These are phyloP conservation scores for Dolichotis patagonum DNA, from an alignment of 2,113 vertebrate genomes.

Conservation along the genomic window DNA sequence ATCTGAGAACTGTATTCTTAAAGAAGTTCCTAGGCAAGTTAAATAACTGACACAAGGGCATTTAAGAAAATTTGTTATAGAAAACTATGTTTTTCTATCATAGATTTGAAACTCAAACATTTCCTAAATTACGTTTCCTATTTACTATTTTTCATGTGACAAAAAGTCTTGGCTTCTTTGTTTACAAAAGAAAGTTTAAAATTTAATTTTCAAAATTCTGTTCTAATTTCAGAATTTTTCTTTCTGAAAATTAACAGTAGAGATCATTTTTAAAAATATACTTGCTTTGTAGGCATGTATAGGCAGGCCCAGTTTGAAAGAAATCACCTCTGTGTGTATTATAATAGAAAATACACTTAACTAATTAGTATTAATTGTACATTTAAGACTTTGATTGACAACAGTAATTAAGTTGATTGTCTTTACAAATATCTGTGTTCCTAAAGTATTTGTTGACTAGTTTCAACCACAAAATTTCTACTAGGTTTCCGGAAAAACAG, in stretches of 20 bases:
- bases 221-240: constrained; percentile 24
- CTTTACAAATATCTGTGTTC: constrained; percentile 20
- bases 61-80: constrained; percentile 25
- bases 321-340: neutral
- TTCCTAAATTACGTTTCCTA: constrained; percentile 18
- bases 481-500: neutral
- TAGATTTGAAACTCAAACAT: neutral
- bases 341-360: neutral
- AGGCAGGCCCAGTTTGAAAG: neutral
- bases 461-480: constrained; percentile 29
- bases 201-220: constrained; percentile 45
- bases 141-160: constrained; percentile 40
- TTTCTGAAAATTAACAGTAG: constrained; percentile 35
- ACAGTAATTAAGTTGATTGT: constrained; percentile 50
- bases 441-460: constrained; percentile 50
- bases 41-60: neutral
- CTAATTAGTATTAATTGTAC: constrained; percentile 64
- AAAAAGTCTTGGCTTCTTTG: neutral
- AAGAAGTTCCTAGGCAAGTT: neutral
- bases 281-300: neutral
- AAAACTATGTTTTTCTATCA: neutral
- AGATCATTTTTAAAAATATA: neutral
- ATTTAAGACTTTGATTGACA: constrained; percentile 64
- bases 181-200: neutral
- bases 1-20: neutral